Evolutionary conservation across 2,797 vertebrate genomes (phyloP).

Genomic region (Heteromormyrus szaboi): DNA sequence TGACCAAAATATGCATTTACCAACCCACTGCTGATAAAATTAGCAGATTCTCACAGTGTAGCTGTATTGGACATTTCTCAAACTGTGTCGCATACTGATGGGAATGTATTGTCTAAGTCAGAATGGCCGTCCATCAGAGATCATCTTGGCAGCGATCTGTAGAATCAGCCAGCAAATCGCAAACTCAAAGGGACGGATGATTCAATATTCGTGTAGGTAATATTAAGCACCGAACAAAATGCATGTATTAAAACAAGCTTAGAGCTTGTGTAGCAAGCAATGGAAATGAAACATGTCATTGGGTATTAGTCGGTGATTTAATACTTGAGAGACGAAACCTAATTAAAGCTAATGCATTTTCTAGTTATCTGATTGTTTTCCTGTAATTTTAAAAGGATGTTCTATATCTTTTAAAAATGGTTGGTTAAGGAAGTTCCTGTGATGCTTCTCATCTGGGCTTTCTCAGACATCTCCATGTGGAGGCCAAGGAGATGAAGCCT

Average conservation of each 20-base stretch:
- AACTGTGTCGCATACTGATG: neutral
- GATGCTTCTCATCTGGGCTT: neutral
- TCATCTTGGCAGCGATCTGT: neutral
- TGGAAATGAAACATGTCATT: neutral
- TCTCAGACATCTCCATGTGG: neutral
- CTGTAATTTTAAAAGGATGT: neutral
- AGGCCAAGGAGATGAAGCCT: neutral
- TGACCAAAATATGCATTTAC: neutral
- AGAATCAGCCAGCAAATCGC: too few relatives aligned
- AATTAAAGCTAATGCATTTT: neutral
- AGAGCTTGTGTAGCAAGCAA: neutral
- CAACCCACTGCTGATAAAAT: neutral
- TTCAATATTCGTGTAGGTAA: neutral
- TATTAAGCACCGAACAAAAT: neutral
- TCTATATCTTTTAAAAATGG: neutral
- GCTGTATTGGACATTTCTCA: neutral
- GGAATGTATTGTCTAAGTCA: neutral
- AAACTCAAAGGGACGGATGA: neutral
- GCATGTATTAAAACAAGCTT: neutral
- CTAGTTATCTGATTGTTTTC: neutral
- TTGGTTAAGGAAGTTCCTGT: neutral
- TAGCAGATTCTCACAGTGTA: neutral
- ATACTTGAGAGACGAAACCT: neutral
- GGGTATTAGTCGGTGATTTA: neutral
- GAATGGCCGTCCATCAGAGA: neutral